Percentiles rank a stretch among this genome's conserved stretches.
phyloP scores from a whole-genome alignment of 2,888 invertebrate genomes.

The Galeopsomyia nigrocyanea region DNA sequence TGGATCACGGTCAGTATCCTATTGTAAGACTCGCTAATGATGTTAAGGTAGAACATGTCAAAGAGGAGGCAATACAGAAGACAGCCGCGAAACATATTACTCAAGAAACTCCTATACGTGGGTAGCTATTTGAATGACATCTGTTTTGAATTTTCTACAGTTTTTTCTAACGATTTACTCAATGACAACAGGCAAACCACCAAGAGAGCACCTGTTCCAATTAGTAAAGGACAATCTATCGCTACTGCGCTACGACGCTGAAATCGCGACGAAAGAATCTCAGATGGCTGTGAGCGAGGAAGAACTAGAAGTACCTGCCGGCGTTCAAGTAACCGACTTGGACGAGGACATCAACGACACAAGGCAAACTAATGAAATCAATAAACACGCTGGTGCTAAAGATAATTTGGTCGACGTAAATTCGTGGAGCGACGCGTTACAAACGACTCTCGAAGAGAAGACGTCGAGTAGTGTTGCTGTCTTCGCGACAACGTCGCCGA shows the following conservation, averaged over 20 bases:
- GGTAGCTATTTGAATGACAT: neutral
- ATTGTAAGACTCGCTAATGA: constrained; percentile 59
- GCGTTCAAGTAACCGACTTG: constrained; percentile 46
- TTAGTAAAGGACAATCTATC: constrained; percentile 4
- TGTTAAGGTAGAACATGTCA: constrained; percentile 9
- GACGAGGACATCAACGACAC: constrained; percentile 38
- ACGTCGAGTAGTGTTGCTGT: constrained; percentile 53
- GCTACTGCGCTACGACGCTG: constrained; percentile 6
- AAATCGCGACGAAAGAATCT: constrained; percentile 13
- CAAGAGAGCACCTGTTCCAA: neutral
- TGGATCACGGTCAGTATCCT: constrained; percentile 51
- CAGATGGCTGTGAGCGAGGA: constrained; percentile 17
- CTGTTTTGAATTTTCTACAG: neutral
- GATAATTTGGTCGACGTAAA: constrained; percentile 55
- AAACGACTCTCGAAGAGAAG: constrained; percentile 59
- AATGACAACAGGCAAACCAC: neutral
- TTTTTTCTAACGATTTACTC: neutral
- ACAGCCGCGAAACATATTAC: too few relatives aligned
- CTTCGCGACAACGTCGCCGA: constrained; percentile 50
- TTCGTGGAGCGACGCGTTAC: constrained; percentile 62
- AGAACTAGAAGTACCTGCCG: constrained; percentile 16
- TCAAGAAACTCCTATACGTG: constrained; percentile 16
- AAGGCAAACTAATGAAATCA: neutral
- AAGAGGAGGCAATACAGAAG: constrained; percentile 9
- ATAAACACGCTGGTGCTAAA: constrained; percentile 16